Evolutionary conservation across 1,140 invertebrate species (phyloP), one percentile per base, ranked within the genome.

Genomic region (Proales similis): DNA sequence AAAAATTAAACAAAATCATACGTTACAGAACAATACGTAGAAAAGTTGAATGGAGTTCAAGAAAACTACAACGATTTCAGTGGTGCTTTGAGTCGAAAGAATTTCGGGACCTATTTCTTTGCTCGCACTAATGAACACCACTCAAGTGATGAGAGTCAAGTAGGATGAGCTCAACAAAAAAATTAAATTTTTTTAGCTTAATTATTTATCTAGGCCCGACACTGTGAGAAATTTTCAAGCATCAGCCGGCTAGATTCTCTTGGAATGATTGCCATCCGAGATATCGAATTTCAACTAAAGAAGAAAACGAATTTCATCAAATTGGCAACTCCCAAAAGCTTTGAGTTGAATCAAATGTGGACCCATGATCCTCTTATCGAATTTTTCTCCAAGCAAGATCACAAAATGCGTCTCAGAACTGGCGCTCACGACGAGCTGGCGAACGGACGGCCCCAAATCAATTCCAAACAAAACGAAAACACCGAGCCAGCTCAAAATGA

Each of bases 231-330:
- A 48, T 19, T 51, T 30, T 47, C 43, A 3, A 51, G 60, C 17
- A 48, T 51, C 29, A 26, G 43, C 24, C 39, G 48, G 42, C 26
- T 48, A 29, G 60, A 63, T 1, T 47, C 43, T 5, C 14, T 47
- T 7, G 72, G 70, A 1, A 48, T 63, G 17, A 69, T 75, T 6
- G 67, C 70, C 6, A 66, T 70, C n/a, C 65, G 65, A 48, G 48
- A 67, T 5, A 70, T 69, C 26, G 69, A 70, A 29, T 68, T 74
- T 39, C 60, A 67, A 2, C 66, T 75, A 6, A 72, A 72, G 64
- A 67, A 67, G 29, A 72, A 75, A 65, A 69, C 73, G 12, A 70
- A 70, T 14, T 75, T 68, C 48, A 68, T 70, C 57, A 66, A 65
- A 33, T 66, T 75, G 4, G 51, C 51, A 11, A 26, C 45, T 12